These are phyloP conservation scores for Forbesichthys papilliferus DNA, from an alignment of 2,113 vertebrate genomes.

Conservation along the genomic window DNA sequence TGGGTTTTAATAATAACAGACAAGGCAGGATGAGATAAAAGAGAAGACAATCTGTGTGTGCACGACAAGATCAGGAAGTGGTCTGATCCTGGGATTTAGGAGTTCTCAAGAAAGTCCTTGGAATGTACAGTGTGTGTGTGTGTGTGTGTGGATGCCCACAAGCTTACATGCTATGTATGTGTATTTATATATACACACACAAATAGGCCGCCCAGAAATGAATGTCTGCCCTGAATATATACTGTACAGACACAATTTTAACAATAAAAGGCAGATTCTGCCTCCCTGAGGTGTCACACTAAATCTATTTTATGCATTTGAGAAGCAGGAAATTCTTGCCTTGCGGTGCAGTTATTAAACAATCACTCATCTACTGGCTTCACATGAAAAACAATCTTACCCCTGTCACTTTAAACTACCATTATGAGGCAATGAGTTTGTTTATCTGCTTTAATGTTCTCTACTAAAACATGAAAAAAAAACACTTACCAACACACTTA, in stretches of 20 bases:
- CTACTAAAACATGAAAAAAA: too few relatives aligned
- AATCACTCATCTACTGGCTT: neutral
- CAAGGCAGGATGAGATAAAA: neutral
- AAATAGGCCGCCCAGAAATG: too few relatives aligned
- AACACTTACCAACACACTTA: neutral
- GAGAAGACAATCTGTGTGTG: constrained; percentile 10
- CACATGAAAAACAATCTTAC: too few relatives aligned
- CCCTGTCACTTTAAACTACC: too few relatives aligned
- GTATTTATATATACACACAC: neutral
- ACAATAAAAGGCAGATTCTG: too few relatives aligned
- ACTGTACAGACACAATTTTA: neutral
- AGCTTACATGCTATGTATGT: neutral
- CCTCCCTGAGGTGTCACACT: neutral
- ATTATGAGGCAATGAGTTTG: too few relatives aligned
- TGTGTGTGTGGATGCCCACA: neutral
- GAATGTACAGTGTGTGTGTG: neutral
- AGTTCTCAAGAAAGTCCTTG: neutral
- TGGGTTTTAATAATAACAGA: neutral
- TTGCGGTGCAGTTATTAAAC: neutral
- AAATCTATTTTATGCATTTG: neutral
- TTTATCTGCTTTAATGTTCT: too few relatives aligned
- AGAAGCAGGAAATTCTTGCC: neutral
- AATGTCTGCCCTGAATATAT: neutral
- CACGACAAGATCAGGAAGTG: constrained; percentile 35
- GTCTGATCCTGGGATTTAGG: constrained; percentile 11